Evolutionary conservation across 1,140 invertebrate species (phyloP), one percentile per base, ranked within the genome.

Genomic region (Archegozetes longisetosus): DNA sequence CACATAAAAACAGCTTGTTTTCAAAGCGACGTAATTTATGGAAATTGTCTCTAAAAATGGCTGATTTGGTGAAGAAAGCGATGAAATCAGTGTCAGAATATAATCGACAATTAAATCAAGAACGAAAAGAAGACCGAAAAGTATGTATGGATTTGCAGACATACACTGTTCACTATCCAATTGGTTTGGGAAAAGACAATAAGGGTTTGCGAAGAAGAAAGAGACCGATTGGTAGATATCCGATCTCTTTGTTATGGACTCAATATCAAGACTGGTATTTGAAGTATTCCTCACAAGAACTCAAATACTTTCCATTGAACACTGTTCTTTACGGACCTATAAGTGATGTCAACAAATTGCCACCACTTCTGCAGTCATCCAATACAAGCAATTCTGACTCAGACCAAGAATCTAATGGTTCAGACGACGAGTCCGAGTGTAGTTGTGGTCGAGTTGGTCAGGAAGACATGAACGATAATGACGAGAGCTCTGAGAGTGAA

Each of bases 261-360:
- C 93, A 97, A 73, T 96, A 83, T 73, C 84, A 85, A 61, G 88
- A 94, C 71, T 80, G 80, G 72, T 95, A 86, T 72, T 78, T 81
- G 23, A 59, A 61, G 77, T 85, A 81, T 67, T 78, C 78, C 1
- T 66, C 79, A n/a, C 71, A 76, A 28, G 83, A 85, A 70, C 69
- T 86, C 51, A 79, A 79, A 58, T 84, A 86, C 69, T 84, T 92
- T 71, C 93, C 93, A 2, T 64, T 98, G 17, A 94, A 93, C 70
- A 94, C 91, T 9, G 86, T 87, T 55, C 66, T 91, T 51, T 84
- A 85, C 66, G 83, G 85, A 62, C 84, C 85, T 17, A 48, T 59
- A 3, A 51, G 40, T 25, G 47, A 62, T 26, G 14, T 20, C 9
- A 40, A 24, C 23, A 63, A 58, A 53, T 53, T 63, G 22, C 51